These are phyloP conservation scores for Proteles cristata DNA, from an alignment of 2,113 vertebrate genomes.

Conservation along the genomic window DNA sequence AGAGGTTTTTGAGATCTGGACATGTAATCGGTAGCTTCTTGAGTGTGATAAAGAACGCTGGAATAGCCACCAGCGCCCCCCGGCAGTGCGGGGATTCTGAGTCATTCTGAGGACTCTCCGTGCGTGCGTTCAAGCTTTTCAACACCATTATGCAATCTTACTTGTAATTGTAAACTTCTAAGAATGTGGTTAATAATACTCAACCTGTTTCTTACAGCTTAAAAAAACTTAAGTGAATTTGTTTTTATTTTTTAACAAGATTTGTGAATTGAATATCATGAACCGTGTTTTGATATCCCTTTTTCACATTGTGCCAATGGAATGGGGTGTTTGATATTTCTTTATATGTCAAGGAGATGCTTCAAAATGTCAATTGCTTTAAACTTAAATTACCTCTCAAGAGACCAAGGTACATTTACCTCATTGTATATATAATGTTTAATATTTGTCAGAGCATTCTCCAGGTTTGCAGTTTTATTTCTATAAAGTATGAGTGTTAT, in stretches of 20 bases:
- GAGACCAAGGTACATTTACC: conserved; percentile 92
- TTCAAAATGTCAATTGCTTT: conserved; percentile 87
- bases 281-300: conserved; percentile 80
- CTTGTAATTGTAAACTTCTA: conserved; percentile 69
- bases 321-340: conserved; percentile 80
- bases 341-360: conserved; percentile 80
- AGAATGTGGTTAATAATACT: conserved; percentile 74
- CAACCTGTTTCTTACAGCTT: conserved; percentile 61
- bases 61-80: conserved; percentile 54
- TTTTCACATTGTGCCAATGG: conserved; percentile 83
- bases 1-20: neutral
- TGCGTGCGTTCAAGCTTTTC: conserved; percentile 59
- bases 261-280: conserved; percentile 80
- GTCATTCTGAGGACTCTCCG: conserved; percentile 64
- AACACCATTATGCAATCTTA: conserved; percentile 67
- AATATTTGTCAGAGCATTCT: conserved; percentile 87
- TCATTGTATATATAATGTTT: conserved; percentile 88
- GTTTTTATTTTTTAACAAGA: conserved; percentile 74
- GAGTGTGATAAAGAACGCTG: conserved; percentile 61
- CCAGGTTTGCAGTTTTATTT: conserved; percentile 84
- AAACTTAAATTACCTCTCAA: conserved; percentile 90
- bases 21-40: conserved; percentile 19
- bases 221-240: conserved; percentile 67
- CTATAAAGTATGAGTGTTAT: conserved; percentile 82
- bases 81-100: conserved; percentile 75